Percentiles rank a stretch among this genome's conserved stretches.
phyloP scores from a whole-genome alignment of 2,888 invertebrate genomes.

The Phasia obesa region DNA sequence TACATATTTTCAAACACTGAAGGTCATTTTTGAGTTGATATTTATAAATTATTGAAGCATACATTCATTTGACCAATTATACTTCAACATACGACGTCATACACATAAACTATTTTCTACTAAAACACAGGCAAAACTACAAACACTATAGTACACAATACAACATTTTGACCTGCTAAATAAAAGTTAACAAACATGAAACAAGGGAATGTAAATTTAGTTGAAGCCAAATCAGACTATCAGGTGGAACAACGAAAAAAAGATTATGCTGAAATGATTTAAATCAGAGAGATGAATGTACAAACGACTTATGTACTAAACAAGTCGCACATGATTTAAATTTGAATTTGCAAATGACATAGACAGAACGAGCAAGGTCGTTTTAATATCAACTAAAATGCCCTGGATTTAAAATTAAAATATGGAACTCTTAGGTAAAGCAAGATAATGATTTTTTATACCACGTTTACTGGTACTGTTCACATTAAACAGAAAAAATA shows the following conservation, averaged over 20 bases:
- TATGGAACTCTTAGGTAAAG: neutral
- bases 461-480: too few relatives aligned
- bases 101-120: slow-evolving; percentile 15
- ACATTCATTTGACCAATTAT: slow-evolving; percentile 26
- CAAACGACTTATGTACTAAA: neutral
- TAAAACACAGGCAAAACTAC: slow-evolving; percentile 1
- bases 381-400: neutral
- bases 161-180: slow-evolving; percentile 30
- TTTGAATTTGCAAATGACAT: neutral
- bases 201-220: slow-evolving; percentile 28
- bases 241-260: slow-evolving; percentile 4
- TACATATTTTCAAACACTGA: slow-evolving; percentile 40
- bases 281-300: neutral
- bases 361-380: neutral
- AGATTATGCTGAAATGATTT: slow-evolving; percentile 20
- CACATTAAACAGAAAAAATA: too few relatives aligned
- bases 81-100: neutral
- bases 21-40: slow-evolving; percentile 46
- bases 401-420: neutral
- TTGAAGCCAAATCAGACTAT: slow-evolving; percentile 48
- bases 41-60: slow-evolving; percentile 52
- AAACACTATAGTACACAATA: slow-evolving; percentile 5
- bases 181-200: slow-evolving; percentile 31
- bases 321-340: neutral
- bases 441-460: too few relatives aligned